A percentile compares a stretch with the other conserved stretches of the same genome.
phyloP scores from a whole-genome alignment of 1,140 invertebrate species.

The Aphaenogaster ashmeadi region DNA sequence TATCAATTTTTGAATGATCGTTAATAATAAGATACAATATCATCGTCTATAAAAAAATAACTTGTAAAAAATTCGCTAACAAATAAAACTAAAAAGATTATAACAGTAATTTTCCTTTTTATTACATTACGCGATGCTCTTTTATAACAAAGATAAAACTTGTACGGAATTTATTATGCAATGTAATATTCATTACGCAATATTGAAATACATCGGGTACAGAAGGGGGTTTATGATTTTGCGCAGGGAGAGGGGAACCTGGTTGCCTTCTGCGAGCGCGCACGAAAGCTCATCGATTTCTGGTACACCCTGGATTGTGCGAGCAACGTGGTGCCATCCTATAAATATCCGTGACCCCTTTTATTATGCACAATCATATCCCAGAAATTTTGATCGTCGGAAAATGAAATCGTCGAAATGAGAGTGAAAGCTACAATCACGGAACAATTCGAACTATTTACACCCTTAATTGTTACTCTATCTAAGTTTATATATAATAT shows the following conservation, averaged over 20 bases:
- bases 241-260: slow-evolving; percentile 1
- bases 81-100: background rate
- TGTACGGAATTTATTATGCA: background rate
- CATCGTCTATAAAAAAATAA: background rate
- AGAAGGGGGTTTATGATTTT: slow-evolving; percentile 9
- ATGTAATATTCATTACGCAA: background rate
- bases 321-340: slow-evolving; percentile 45
- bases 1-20: background rate
- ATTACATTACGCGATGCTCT: background rate
- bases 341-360: slow-evolving; percentile 68
- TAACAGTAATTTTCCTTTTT: background rate
- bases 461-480: background rate
- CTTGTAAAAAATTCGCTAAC: background rate
- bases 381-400: slow-evolving; percentile 11
- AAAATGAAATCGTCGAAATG: background rate
- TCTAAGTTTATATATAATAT: background rate
- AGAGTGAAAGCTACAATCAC: background rate
- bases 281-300: slow-evolving; percentile 69
- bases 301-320: slow-evolving; percentile 44
- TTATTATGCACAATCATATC: slow-evolving; percentile 39
- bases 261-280: slow-evolving; percentile 34
- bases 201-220: background rate
- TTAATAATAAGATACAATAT: background rate
- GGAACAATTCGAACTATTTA: background rate
- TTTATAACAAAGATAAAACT: background rate